Base-by-base conservation (phyloP, 2,797 vertebrate species). In the Sebastiscus tertius region DNA sequence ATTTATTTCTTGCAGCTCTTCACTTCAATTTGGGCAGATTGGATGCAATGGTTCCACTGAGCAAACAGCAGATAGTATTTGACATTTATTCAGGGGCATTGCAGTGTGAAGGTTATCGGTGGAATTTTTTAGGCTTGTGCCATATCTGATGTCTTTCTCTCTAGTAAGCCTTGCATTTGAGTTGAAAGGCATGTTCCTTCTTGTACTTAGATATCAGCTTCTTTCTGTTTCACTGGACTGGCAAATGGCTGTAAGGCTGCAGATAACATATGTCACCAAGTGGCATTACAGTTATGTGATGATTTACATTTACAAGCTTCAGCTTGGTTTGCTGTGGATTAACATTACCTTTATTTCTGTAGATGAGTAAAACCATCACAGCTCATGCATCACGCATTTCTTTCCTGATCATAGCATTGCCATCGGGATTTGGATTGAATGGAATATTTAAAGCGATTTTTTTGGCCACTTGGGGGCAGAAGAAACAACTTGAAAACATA, bases 1-100 rank as follows among this genome's bases (percentile, higher is more conserved):
- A 81, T 87, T 75, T 93, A 83, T 79, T 88, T 84, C 87, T 84
- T 74, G 60, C 83, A 75, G 85, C 85, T 86, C 85, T 77, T 89
- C 90, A 85, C 90, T 90, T 94, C 87, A 82, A 86, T 93, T 89
- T 87, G 86, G 77, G 75, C 70, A 86, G 88, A 93, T 92, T 91
- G 91, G 91, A 92, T 87, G 91, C 91, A 93, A 86, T 86, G 84
- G 89, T 92, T 93, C 88, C 87, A 84, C 86, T 88, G 92, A 92
- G 89, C 93, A 95, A 95, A 95, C 91, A 93, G 91, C 79, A 95
- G 95, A 96, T 95, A 95, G 92, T 79, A 81, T 92, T 91, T 96
- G 94, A 95, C 95, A 96, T 96, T 95, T 96, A 96, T 94, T 95
- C 94, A 91, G 94, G 93, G 88, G 90, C 91, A 91, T 76, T 88